phyloP scores from a whole-genome alignment of 2,888 invertebrate genomes.

The Tetanocera ferruginea region DNA sequence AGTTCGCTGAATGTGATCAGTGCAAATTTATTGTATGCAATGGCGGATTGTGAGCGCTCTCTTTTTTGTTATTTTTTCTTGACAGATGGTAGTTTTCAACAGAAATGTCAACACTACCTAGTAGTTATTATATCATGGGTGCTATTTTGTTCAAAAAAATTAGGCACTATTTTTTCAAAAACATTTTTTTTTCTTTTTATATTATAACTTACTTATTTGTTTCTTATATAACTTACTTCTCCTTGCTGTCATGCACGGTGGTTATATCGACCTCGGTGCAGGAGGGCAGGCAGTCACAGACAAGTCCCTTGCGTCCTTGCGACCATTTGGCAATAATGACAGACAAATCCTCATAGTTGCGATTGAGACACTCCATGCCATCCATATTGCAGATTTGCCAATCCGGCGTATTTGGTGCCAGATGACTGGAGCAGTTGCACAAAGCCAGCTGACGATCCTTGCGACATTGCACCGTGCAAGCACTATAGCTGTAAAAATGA shows the following conservation, averaged over 20 bases:
- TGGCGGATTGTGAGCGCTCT: too few species aligned
- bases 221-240: constrained; percentile 53
- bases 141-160: too few species aligned
- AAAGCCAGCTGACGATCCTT: constrained; percentile 74
- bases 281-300: constrained; percentile 79
- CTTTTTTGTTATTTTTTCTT: too few species aligned
- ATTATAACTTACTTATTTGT: too few species aligned
- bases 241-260: constrained; percentile 71
- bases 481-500: constrained; percentile 79
- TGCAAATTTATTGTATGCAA: too few species aligned
- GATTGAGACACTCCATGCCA: constrained; percentile 77
- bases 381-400: constrained; percentile 74
- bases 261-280: constrained; percentile 80
- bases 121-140: too few species aligned
- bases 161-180: too few species aligned
- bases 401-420: constrained; percentile 74
- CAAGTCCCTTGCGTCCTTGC: constrained; percentile 73
- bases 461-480: constrained; percentile 80
- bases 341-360: constrained; percentile 74
- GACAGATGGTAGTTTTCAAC: too few species aligned
- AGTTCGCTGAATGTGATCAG: too few species aligned
- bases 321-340: constrained; percentile 79
- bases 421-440: constrained; percentile 80
- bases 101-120: too few species aligned
- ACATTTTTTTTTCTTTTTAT: too few species aligned